Evolutionary conservation across 2,797 vertebrate species (phyloP).

Genomic region (Calcarius lapponicus): DNA sequence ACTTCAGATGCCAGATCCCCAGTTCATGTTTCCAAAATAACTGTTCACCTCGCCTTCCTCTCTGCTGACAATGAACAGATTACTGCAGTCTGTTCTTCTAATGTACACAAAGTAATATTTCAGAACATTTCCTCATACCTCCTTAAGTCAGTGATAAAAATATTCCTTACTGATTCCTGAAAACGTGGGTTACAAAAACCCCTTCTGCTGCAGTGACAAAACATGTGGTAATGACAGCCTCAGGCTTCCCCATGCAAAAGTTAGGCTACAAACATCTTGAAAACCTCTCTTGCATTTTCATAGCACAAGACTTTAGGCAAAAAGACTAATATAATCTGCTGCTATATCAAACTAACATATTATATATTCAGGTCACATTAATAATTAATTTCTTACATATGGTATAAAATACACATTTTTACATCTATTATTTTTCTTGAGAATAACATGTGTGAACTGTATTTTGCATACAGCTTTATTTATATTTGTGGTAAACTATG

Average conservation of each 20-base stretch:
- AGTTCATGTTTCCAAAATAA: background rate
- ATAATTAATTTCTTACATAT: slow-evolving; percentile 42
- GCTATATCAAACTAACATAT: slow-evolving; percentile 25
- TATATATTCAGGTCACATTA: slow-evolving; percentile 49
- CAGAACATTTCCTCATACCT: background rate
- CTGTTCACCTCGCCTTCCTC: background rate
- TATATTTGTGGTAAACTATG: background rate
- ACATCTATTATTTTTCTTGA: slow-evolving; percentile 20
- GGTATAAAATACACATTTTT: slow-evolving; percentile 15
- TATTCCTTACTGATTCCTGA: background rate
- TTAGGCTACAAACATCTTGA: slow-evolving; percentile 7
- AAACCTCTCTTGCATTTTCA: slow-evolving; percentile 49
- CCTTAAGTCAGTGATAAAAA: background rate
- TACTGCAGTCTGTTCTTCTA: background rate
- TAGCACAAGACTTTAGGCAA: slow-evolving; percentile 25
- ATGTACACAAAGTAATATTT: background rate
- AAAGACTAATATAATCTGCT: slow-evolving; percentile 30
- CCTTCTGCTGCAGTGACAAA: background rate
- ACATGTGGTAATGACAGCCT: slow-evolving; percentile 18
- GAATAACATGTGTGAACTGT: background rate
- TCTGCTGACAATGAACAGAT: background rate
- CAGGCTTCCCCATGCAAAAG: background rate
- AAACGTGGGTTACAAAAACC: background rate
- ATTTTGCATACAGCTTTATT: background rate
- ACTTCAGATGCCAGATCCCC: background rate